A percentile compares a stretch with the other conserved stretches of the same genome.
These are phyloP conservation scores for Protobothrops mucrosquamatus DNA, from an alignment of 2,113 vertebrate species.

Conservation along the genomic window DNA sequence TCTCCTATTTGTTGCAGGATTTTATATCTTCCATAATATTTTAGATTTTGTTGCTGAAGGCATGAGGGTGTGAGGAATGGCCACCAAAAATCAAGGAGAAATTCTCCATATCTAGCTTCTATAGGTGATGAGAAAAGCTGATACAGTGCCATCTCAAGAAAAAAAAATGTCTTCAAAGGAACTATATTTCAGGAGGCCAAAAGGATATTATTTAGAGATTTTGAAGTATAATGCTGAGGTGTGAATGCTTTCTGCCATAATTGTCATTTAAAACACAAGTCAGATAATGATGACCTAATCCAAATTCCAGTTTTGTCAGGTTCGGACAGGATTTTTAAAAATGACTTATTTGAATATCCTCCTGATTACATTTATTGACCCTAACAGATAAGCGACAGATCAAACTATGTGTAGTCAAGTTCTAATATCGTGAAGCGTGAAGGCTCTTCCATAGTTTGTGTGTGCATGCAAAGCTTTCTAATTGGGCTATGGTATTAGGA, in stretches of 20 bases:
- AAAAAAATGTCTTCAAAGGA: background rate
- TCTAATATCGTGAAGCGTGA: background rate
- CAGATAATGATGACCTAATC: background rate
- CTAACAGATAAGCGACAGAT: background rate
- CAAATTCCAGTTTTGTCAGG: background rate
- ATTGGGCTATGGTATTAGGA: conserved; percentile 33
- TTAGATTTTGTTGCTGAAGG: background rate
- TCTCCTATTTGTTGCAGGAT: background rate
- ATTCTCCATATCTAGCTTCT: background rate
- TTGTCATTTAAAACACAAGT: background rate
- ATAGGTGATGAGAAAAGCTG: background rate
- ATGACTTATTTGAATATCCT: background rate
- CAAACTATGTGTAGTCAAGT: conserved; percentile 16
- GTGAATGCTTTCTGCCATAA: background rate
- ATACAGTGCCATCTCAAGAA: background rate
- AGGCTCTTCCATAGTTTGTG: background rate
- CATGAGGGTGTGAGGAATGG: background rate
- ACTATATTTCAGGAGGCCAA: background rate
- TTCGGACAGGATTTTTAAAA: background rate
- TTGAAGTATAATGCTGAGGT: background rate
- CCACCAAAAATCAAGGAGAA: background rate
- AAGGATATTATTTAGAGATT: background rate
- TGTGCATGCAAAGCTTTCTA: background rate
- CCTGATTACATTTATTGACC: background rate
- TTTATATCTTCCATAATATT: background rate